Base-by-base conservation (phyloP, 2,113 vertebrate species). In the Scytalopus superciliaris region DNA sequence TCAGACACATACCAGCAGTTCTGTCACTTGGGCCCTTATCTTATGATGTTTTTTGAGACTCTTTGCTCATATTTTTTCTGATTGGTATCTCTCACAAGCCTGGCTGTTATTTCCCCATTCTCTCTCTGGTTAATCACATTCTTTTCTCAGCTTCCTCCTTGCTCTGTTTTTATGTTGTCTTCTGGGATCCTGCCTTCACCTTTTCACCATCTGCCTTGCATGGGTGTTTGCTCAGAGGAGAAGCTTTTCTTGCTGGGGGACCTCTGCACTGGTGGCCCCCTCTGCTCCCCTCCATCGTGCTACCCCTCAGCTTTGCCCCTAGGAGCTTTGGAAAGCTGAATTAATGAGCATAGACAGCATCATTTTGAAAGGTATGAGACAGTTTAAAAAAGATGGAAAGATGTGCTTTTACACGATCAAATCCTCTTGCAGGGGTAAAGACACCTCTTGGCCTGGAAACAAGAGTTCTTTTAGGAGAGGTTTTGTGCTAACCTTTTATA, bases 201-300 rank as follows among this genome's bases (percentile, higher is more conserved):
- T 80, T 78, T 66, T 78, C 60, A 37, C 5, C 13, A 22, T 25
- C 31, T 47, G 40, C 50, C 30, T 72, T 44, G 31, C 31, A 59
- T 19, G 12, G 4, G 4, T 10, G 13, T 69, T 89, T 87, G 60
- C 88, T 82, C 81, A 76, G 55, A 93, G 64, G 30, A 95, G 70
- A 60, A 90, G 59, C 35, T 89, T 81, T 53, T 74, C 53, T 97
- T 95, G 89, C 88, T 96, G 66, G 7, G 18, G 53, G 72, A 95
- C 53, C 19, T 62, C 69, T 2, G 1, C 14, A 21, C 13, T 33
- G 5, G n/a, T 14, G 28, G 40, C 9, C 16, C 14, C 14, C 8
- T n/a, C 87, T 3, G 9, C 44, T 95, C 49, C 55, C 17, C 11
- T 68, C 53, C 57, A 16, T 22, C 16, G 25, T 50, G 40, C 35